phyloP scores from a whole-genome alignment of 2,888 invertebrate species.

The Drosophila leonis region DNA sequence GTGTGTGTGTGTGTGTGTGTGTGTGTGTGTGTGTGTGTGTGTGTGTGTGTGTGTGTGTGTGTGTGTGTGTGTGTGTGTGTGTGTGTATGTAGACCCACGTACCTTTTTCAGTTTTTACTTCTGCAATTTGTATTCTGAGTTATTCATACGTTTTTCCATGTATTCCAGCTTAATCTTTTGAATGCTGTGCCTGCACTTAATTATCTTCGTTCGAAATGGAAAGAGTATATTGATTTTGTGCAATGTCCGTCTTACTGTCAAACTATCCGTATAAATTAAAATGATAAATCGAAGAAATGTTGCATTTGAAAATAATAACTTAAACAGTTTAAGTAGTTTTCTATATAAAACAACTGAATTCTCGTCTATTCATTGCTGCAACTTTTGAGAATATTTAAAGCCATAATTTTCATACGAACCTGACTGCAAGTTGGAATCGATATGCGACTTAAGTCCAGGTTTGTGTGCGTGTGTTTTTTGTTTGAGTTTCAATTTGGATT shows the following conservation, averaged over 20 bases:
- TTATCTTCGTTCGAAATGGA: background rate
- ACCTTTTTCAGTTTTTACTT: too few relatives aligned
- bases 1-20: too few relatives aligned
- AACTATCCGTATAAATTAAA: too few relatives aligned
- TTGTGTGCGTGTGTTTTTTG: constrained; percentile 1
- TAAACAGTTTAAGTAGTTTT: too few relatives aligned
- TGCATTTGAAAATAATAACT: background rate
- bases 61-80: background rate
- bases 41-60: too few relatives aligned
- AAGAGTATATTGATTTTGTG: background rate
- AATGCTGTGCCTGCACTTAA: background rate
- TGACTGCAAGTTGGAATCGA: constrained; percentile 18
- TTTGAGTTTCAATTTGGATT: constrained; percentile 21
- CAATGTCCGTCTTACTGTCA: background rate
- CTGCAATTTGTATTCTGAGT: background rate
- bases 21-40: background rate
- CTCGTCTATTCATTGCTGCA: background rate
- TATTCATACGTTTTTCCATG: background rate
- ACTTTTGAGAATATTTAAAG: background rate
- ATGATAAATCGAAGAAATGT: too few relatives aligned
- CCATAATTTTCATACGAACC: background rate
- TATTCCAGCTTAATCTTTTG: background rate
- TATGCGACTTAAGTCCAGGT: constrained; percentile 7
- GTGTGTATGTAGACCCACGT: background rate
- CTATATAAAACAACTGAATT: background rate